These are phyloP conservation scores for Ophion ventricosus DNA, from an alignment of 2,888 invertebrate genomes.

Conservation along the genomic window DNA sequence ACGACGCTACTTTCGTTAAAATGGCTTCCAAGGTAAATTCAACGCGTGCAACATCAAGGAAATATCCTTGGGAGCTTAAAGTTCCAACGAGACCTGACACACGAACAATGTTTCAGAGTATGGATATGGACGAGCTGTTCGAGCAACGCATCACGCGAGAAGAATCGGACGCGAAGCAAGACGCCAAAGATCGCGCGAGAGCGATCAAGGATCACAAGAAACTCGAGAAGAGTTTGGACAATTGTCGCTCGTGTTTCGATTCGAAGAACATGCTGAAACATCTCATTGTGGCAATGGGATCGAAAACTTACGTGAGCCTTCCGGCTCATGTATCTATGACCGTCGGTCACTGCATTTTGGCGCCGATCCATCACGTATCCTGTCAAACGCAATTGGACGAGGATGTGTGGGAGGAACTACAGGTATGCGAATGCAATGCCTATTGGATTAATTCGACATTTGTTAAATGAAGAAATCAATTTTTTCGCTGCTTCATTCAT, in stretches of 20 bases:
- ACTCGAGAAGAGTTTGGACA: conserved; percentile 89
- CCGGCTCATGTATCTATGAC: conserved; percentile 93
- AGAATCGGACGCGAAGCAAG: conserved; percentile 86
- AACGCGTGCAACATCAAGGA: conserved; percentile 27
- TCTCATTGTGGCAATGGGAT: conserved; percentile 91
- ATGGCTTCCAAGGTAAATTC: conserved; percentile 85
- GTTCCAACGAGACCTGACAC: neutral
- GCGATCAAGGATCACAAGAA: conserved; percentile 91
- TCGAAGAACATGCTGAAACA: conserved; percentile 92
- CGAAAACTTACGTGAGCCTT: conserved; percentile 92
- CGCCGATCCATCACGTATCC: conserved; percentile 91
- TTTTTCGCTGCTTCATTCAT: neutral
- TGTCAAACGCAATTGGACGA: conserved; percentile 95
- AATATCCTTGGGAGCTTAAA: neutral
- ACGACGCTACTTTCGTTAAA: conserved; percentile 91
- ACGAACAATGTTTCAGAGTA: conserved; percentile 66
- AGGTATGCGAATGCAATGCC: conserved; percentile 83
- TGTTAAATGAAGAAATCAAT: neutral
- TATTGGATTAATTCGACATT: neutral
- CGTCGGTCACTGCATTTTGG: conserved; percentile 93
- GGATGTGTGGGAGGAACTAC: conserved; percentile 96
- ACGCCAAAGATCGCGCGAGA: conserved; percentile 86
- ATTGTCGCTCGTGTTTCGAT: conserved; percentile 93
- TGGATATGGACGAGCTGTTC: conserved; percentile 93
- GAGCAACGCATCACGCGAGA: conserved; percentile 90